Conservation (phyloP, 1,140 invertebrate genomes). For the Drosophila arawakana region DNA sequence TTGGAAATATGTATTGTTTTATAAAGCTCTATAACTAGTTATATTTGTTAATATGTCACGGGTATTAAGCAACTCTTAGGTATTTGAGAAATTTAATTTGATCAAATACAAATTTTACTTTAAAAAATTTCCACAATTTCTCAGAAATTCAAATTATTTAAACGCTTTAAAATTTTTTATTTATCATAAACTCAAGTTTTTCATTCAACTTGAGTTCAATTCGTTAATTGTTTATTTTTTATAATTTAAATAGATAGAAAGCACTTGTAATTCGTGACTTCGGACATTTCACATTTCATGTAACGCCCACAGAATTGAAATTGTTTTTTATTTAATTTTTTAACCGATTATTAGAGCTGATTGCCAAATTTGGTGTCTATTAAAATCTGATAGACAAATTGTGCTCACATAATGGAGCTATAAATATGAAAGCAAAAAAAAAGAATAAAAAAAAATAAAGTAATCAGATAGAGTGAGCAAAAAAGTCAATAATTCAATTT, state of each 20-base stretch:
- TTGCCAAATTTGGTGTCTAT: conserved; percentile 67
- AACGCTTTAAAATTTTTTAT: neutral
- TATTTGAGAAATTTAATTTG: too few relatives aligned
- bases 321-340: conserved; percentile 1
- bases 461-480: neutral
- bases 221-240: neutral
- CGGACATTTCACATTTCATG: conserved; percentile 14
- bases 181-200: neutral
- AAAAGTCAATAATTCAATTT: conserved; percentile 56
- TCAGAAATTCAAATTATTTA: neutral
- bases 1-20: neutral
- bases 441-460: conserved; percentile 9
- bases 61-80: too few relatives aligned
- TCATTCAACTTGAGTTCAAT: neutral
- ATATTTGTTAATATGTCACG: too few relatives aligned
- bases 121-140: too few relatives aligned
- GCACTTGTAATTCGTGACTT: conserved; percentile 34
- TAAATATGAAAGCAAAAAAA: conserved; percentile 56
- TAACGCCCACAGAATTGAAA: conserved; percentile 36
- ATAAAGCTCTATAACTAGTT: neutral
- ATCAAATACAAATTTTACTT: too few relatives aligned
- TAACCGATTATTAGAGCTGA: conserved; percentile 36
- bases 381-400: conserved; percentile 64
- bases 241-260: neutral
- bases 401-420: conserved; percentile 59